Evolutionary conservation across 2,113 vertebrate genomes (phyloP).

Genomic region (Equus przewalskii): DNA sequence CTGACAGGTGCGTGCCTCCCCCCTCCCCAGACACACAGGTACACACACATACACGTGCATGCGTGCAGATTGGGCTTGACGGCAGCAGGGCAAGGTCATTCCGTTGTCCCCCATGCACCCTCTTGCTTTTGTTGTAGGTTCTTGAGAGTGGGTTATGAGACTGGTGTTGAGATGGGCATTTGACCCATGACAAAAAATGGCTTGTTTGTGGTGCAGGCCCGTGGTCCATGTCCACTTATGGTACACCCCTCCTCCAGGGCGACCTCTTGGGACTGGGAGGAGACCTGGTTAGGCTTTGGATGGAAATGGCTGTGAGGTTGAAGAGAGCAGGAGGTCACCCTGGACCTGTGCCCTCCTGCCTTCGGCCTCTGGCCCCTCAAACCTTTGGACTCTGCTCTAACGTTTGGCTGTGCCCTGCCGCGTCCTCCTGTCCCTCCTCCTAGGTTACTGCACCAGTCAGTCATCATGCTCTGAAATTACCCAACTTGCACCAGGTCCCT

Average conservation of each 20-base stretch:
- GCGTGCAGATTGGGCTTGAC: neutral
- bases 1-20: neutral
- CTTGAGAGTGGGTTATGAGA: neutral
- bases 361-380: neutral
- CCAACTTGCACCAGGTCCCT: neutral
- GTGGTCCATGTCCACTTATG: neutral
- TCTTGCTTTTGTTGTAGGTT: neutral
- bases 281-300: neutral
- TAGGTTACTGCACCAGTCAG: neutral
- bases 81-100: slow-evolving; percentile 26
- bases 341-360: neutral
- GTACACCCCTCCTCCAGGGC: neutral
- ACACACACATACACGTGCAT: too few relatives aligned
- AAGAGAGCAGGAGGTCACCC: neutral
- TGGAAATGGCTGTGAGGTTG: neutral
- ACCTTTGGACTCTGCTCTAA: slow-evolving; percentile 1
- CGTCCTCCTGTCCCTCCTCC: neutral
- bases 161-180: neutral
- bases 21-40: neutral
- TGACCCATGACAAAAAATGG: neutral
- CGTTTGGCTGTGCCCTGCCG: neutral
- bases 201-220: neutral
- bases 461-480: neutral
- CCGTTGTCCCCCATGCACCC: neutral
- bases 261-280: neutral